Conservation (phyloP, 2,888 invertebrate genomes). For the Torymus auratus region DNA sequence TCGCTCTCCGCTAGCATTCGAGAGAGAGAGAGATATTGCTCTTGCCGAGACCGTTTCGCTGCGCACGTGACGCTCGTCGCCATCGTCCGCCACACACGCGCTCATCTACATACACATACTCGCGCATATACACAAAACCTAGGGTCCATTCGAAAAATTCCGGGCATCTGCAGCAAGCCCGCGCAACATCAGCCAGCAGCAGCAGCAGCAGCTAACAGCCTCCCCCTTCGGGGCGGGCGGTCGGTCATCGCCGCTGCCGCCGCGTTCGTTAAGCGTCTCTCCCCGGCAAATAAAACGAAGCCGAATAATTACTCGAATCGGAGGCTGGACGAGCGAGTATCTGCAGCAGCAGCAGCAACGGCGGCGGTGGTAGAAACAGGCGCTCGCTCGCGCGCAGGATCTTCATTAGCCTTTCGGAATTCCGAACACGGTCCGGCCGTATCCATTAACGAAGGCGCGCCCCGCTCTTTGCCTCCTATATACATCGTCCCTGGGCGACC, state of each 20-base stretch:
- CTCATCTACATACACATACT: too few relatives aligned
- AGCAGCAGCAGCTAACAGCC: too few relatives aligned
- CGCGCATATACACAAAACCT: too few relatives aligned
- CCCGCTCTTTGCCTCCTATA: not conserved
- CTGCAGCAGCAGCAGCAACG: not conserved
- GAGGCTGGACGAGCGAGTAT: not conserved
- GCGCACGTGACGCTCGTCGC: too few relatives aligned
- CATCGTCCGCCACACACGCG: too few relatives aligned
- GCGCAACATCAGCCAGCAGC: too few relatives aligned
- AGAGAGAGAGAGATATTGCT: too few relatives aligned
- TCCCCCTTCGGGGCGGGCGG: too few relatives aligned
- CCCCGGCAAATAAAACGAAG: conserved; percentile 23
- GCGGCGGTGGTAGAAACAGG: not conserved
- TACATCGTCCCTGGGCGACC: not conserved
- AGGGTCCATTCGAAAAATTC: too few relatives aligned
- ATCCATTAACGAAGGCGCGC: conserved; percentile 64
- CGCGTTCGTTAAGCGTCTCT: conserved; percentile 28
- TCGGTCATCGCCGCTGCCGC: not conserved
- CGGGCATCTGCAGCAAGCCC: too few relatives aligned
- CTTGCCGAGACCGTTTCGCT: too few relatives aligned
- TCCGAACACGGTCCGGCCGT: conserved; percentile 63
- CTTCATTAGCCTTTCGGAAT: conserved; percentile 68
- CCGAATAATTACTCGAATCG: conserved; percentile 46
- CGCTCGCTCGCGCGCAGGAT: conserved; percentile 54
- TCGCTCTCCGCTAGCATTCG: too few relatives aligned